A percentile compares a stretch with the other conserved stretches of the same genome.
phyloP scores from a whole-genome alignment of 2,113 vertebrate genomes.

The Pomatostomus ruficeps region DNA sequence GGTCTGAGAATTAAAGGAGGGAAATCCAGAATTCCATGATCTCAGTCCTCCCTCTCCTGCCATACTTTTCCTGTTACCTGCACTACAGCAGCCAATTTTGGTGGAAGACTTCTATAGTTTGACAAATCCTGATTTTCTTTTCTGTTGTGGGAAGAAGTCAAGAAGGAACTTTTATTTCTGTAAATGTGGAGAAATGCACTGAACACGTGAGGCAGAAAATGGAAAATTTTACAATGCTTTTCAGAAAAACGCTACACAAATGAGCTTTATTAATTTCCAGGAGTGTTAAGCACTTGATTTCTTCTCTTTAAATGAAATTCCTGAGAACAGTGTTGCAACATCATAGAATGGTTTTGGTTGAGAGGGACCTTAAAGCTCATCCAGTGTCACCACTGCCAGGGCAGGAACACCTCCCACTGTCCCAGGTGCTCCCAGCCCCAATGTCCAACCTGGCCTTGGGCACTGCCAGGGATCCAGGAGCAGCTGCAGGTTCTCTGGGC shows the following conservation, averaged over 20 bases:
- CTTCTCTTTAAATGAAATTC: background rate
- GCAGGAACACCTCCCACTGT: background rate
- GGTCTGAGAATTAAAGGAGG: background rate
- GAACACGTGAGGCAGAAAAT: background rate
- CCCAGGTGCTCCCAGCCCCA: background rate
- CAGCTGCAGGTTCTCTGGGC: background rate
- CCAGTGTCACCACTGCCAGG: accelerated
- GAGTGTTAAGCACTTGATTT: background rate
- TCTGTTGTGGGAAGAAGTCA: background rate
- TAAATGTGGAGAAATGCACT: background rate
- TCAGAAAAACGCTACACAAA: background rate
- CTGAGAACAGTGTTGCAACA: background rate
- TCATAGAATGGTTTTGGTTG: background rate
- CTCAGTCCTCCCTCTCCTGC: background rate
- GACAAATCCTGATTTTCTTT: background rate
- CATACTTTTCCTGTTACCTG: background rate
- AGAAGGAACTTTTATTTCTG: background rate
- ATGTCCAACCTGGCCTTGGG: background rate
- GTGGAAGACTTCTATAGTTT: background rate
- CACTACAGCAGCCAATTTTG: background rate
- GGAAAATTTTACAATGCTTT: background rate
- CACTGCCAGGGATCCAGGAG: background rate
- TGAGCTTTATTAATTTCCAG: background rate
- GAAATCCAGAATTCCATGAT: background rate
- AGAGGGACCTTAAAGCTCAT: background rate